Base-by-base conservation (phyloP, 2,113 vertebrate species). In the Uropsilus gracilis region DNA sequence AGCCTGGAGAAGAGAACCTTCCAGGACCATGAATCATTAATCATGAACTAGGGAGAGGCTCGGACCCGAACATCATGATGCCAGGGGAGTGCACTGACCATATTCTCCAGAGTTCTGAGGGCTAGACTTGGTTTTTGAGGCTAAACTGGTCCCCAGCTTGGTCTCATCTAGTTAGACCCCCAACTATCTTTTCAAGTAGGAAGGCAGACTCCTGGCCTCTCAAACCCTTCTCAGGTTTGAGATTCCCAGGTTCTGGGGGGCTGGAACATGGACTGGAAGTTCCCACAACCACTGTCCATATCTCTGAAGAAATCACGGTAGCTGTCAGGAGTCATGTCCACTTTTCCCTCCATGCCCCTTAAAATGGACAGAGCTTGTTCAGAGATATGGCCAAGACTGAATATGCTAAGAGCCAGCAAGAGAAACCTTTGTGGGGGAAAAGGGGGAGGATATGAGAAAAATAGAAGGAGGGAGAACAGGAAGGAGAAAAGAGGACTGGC, bases 391-490 rank as follows among this genome's bases (percentile, higher is more conserved):
- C 68, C 48, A 55, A 83, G 61, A 42, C 68, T 39, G 75, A 72
- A 61, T 53, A 44, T 53, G 24, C 89, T 72, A 48, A 94, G 86
- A 78, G 77, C 73, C 81, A 75, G 73, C 44, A 78, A 94, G 77
- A 89, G 73, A 94, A 61, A 64, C 59, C 44, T 39, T 82, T 6
- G 1, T 10, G 48, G 83, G 73, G 57, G 57, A 24, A 55, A 44
- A 69, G 71, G 14, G 66, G 48, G 94, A 81, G 71, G 50, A 80
- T 55, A 90, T 0, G 7, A 61, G 72, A 68, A 91, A 76, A 96
- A 90, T 1, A 1, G 37, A 44, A 94, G 88, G 32, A 72, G 20
- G 68, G 50, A 76, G 75, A 55, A 42, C 20, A 83, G 82, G n/a
- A 91, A 48, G 42, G 71, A 91, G 37, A 63, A 75, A 46, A 77